Base-by-base conservation (phyloP, 2,113 vertebrate genomes). In the Porphyrio hochstetteri region DNA sequence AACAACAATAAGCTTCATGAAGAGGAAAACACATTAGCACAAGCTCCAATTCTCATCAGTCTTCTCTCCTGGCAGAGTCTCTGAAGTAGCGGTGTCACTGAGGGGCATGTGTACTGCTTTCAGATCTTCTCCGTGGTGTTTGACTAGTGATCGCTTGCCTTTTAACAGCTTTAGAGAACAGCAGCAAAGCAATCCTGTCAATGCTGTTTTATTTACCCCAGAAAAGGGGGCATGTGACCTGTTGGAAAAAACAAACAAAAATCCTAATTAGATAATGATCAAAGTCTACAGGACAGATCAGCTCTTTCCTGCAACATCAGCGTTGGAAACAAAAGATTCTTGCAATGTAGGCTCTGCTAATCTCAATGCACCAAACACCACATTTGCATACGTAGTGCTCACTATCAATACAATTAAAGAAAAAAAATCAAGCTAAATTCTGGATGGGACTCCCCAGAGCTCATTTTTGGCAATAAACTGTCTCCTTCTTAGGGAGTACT, bases 1-100 rank as follows among this genome's bases (percentile, higher is more conserved):
- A 92, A 77, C 35, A 95, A 82, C 55, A 95, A 28, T 86, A 88
- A 88, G 33, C 55, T 82, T 88, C 85, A 70, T 2, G 3, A 82
- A 83, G 59, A 90, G 20, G 52, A 94, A 96, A 96, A 94, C 35
- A 70, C 36, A 64, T 95, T 90, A 96, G 19, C 63, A 60, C 18
- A 76, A 94, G 71, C 63, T 90, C 50, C 48, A 74, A 1, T 52
- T 95, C 21, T 10, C 50, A 74, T 88, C 92, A 83, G 65, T 69
- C 81, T 88, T 65, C 46, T 94, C 48, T 90, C 19, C 59, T 80
- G 82, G 40, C 74, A 89, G 53, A 68, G 63, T 9, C 63, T 94
- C 63, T 92, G 88, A 96, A 95, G 79, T 42, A 67, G 46, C 2
- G 2, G 24, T 82, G 59, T 72, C 92, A 92, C 40, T 35, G 85